Evolutionary conservation across 2,797 vertebrate species (phyloP), one percentile per base, ranked within the genome.

Genomic region (Nyctibius grandis): DNA sequence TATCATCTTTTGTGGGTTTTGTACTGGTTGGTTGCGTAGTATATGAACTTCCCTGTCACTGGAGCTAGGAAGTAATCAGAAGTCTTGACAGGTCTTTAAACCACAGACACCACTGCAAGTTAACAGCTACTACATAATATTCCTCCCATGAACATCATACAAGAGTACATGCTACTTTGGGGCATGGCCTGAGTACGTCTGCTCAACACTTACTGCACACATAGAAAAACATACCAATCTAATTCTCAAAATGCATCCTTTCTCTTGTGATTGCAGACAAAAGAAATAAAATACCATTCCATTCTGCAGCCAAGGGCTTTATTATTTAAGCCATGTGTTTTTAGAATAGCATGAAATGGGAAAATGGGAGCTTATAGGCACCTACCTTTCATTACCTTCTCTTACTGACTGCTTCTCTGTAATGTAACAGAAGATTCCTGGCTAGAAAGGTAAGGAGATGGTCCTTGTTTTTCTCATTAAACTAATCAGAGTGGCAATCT

Each of bases 61-160:
- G 34, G 11, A 91, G 95, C 96, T 96, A 61, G 89, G 81, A 92
- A 95, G 79, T 87, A 91, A 89, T 93, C 95, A 89, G 84, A 96
- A 95, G 91, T 93, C 96, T 83, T 96, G 95, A 94, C 97, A 97
- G 94, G 91, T 90, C 97, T 97, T 97, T 96, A 97, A 96, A 95
- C 89, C 96, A 88, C 95, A 96, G 97, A 93, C 95, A 89, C 88
- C 95, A 95, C 96, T 95, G 95, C 92, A 97, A 97, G 95, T 96
- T 97, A 97, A 97, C 95, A 83, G 64, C 69, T 81, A 65, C 92
- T 93, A 89, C 91, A 81, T 88, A 91, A 59, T 89, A 76, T 85
- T 95, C 80, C 81, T 97, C 94, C 96, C 85, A 60, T 95, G 93
- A 80, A n/a, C 93, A 64, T 82, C 47, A 9, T 72, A 34, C 44